A percentile compares a stretch with the other conserved stretches of the same genome.
Evolutionary conservation across 2,797 vertebrate species (phyloP).

Genomic region (Vespertilio murinus): DNA sequence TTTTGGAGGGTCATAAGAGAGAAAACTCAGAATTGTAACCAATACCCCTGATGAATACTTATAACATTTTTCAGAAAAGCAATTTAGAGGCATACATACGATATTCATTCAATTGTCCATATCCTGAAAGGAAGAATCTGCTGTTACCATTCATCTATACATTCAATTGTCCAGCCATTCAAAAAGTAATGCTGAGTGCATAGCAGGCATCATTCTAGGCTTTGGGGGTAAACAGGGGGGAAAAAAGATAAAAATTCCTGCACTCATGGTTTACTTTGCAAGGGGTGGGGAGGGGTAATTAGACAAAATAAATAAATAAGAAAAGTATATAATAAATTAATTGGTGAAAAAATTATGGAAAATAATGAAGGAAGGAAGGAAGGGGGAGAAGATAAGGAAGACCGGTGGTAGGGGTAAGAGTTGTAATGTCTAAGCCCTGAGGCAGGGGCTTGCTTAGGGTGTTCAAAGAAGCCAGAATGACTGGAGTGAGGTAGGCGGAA

Average conservation of each 20-base stretch:
- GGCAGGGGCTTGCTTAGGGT: background rate
- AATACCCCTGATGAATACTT: background rate
- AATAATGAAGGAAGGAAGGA: no score
- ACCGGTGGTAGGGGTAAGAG: no score
- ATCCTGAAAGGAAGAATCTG: background rate
- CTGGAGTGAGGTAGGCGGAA: no score
- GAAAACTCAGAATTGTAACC: background rate
- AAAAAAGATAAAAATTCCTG: background rate
- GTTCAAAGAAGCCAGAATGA: background rate
- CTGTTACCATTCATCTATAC: background rate
- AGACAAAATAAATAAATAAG: no score
- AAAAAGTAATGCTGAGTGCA: background rate
- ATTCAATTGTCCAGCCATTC: background rate
- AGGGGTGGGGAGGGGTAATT: no score
- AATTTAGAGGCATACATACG: background rate
- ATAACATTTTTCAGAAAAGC: background rate
- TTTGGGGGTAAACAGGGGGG: background rate
- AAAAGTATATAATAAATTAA: no score
- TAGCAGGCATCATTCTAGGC: background rate
- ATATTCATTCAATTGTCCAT: background rate
- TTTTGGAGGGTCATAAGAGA: background rate
- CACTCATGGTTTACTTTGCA: no score
- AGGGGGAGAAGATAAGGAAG: no score
- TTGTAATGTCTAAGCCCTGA: no score
- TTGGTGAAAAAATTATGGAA: no score